phyloP scores from a whole-genome alignment of 2,797 vertebrate species.

The Spinus pinus region DNA sequence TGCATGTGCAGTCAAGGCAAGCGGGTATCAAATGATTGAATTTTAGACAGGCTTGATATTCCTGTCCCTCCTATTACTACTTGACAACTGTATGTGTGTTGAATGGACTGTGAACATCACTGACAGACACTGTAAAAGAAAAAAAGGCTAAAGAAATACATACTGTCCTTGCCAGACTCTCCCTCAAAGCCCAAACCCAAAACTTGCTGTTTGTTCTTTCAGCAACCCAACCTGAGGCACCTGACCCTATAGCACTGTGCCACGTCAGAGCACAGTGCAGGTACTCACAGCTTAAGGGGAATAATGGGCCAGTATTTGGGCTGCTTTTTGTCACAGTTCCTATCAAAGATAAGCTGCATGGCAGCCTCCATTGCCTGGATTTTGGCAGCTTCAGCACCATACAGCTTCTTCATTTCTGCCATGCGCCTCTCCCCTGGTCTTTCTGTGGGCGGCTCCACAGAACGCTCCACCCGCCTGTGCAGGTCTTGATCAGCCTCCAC shows the following conservation, averaged over 20 bases:
- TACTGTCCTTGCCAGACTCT: not conserved
- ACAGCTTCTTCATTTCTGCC: slow-evolving; percentile 90
- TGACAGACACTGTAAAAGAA: not conserved
- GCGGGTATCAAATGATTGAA: not conserved
- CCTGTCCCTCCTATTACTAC: not conserved
- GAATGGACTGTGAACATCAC: not conserved
- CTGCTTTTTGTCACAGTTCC: slow-evolving; percentile 90
- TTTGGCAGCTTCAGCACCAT: slow-evolving; percentile 86
- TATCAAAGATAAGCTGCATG: slow-evolving; percentile 79
- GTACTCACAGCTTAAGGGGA: slow-evolving; percentile 83
- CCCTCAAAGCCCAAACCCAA: not conserved
- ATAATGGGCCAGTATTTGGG: slow-evolving; percentile 98
- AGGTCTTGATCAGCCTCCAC: slow-evolving; percentile 87
- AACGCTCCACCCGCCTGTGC: slow-evolving; percentile 60
- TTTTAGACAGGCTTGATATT: not conserved
- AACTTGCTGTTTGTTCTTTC: not conserved
- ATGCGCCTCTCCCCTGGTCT: slow-evolving; percentile 84
- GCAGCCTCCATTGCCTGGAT: slow-evolving; percentile 92
- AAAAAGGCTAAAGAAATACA: not conserved
- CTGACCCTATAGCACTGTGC: not conserved
- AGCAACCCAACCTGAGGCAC: not conserved
- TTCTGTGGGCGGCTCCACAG: slow-evolving; percentile 79
- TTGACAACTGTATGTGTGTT: not conserved
- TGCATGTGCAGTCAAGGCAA: not conserved
- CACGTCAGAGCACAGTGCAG: not conserved